These are phyloP conservation scores for Chaetura pelagica DNA, from an alignment of 2,113 vertebrate genomes.

Conservation along the genomic window DNA sequence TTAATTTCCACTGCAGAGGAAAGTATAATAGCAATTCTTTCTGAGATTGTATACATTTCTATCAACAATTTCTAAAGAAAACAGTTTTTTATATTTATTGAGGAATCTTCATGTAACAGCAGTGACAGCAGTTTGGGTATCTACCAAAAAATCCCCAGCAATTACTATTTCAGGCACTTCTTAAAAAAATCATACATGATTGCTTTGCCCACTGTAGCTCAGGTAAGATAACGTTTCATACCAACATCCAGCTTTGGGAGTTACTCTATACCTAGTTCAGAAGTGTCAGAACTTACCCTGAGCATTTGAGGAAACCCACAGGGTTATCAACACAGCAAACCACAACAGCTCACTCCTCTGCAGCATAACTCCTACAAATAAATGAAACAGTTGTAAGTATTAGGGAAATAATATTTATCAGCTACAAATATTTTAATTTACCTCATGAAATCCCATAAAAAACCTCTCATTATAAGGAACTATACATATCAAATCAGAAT, in stretches of 20 bases:
- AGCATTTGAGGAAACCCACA: constrained; percentile 77
- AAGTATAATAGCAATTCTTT: background rate
- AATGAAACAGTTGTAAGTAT: background rate
- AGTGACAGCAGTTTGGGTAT: background rate
- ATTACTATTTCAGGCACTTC: background rate
- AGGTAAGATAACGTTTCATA: background rate
- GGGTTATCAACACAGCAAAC: constrained; percentile 76
- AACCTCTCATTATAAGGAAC: background rate
- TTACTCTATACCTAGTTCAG: background rate
- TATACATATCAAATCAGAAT: background rate
- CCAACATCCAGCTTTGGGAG: background rate
- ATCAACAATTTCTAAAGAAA: background rate
- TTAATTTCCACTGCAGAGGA: background rate
- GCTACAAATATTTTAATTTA: background rate
- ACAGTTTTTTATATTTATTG: background rate
- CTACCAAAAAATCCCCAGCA: background rate
- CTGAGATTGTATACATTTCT: background rate
- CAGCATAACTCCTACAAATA: constrained; percentile 81
- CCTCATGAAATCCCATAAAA: background rate
- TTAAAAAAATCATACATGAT: background rate
- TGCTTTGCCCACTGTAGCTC: background rate
- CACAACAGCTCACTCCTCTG: constrained; percentile 79
- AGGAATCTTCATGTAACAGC: background rate
- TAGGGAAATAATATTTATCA: background rate
- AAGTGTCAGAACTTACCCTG: constrained; percentile 78